Percentiles rank a stretch among this genome's conserved stretches.
These are phyloP conservation scores for Cerastis leucographa DNA, from an alignment of 2,888 invertebrate species.

Conservation along the genomic window DNA sequence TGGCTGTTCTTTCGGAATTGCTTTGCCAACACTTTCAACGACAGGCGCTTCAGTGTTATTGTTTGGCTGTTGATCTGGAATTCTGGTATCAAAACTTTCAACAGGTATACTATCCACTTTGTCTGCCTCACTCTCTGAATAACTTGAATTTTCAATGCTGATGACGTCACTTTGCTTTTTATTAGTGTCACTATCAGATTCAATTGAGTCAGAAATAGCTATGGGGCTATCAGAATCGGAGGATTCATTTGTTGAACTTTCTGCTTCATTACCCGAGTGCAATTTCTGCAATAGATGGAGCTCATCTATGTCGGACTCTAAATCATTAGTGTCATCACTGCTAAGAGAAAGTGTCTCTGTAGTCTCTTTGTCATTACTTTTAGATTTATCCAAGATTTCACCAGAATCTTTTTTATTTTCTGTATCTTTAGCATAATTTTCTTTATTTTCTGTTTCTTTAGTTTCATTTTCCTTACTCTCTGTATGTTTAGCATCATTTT, in stretches of 20 bases:
- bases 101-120: constrained; percentile 24
- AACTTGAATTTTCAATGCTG: constrained; percentile 87
- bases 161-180: constrained; percentile 77
- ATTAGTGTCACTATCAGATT: constrained; percentile 74
- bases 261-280: constrained; percentile 78
- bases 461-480: constrained; percentile 38
- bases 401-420: constrained; percentile 34
- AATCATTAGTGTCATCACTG: constrained; percentile 74
- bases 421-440: constrained; percentile 41
- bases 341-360: constrained; percentile 73
- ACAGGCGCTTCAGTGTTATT: constrained; percentile 8
- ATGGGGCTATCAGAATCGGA: constrained; percentile 82
- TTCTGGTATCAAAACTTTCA: constrained; percentile 8
- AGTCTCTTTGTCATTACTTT: constrained; percentile 33
- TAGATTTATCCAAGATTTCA: constrained; percentile 23
- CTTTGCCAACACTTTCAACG: constrained; percentile 11
- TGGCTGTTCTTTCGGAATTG: background rate
- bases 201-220: constrained; percentile 82
- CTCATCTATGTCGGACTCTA: constrained; percentile 84
- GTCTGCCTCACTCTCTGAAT: constrained; percentile 80
- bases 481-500: constrained; percentile 40
- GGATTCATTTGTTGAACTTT: constrained; percentile 75
- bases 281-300: constrained; percentile 83
- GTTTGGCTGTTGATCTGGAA: background rate
- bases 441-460: constrained; percentile 39